Conservation (phyloP, 2,113 vertebrate species). For the Poeciliopsis retropinna region DNA sequence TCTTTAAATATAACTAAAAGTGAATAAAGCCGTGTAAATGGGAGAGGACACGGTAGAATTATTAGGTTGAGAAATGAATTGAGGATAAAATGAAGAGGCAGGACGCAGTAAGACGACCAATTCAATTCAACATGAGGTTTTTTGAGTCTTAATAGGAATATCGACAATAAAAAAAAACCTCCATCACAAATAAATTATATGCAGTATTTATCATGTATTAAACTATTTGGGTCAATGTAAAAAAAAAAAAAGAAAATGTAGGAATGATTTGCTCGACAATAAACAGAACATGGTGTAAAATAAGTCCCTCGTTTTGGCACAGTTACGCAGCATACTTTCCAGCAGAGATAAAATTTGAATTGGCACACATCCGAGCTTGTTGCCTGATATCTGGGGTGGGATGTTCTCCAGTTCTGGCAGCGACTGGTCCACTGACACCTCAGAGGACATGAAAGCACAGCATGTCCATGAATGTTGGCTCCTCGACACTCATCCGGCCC, state of each 20-base stretch:
- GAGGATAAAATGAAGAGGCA: not conserved
- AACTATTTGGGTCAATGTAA: not conserved
- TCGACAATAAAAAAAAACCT: not conserved
- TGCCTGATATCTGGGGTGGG: conserved; percentile 36
- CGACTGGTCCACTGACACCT: conserved; percentile 28
- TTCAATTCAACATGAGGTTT: not conserved
- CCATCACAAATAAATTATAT: not conserved
- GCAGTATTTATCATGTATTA: not conserved
- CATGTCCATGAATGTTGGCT: conserved; percentile 24
- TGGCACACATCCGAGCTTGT: conserved; percentile 16
- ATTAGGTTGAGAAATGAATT: not conserved
- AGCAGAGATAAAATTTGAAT: conserved; percentile 38
- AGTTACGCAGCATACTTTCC: conserved; percentile 8
- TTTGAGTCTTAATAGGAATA: not conserved
- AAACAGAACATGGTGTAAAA: conserved; percentile 10
- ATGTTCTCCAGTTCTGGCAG: conserved; percentile 41
- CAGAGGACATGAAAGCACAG: conserved; percentile 31
- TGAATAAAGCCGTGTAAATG: not conserved
- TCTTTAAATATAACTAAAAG: not conserved
- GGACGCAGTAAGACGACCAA: not conserved
- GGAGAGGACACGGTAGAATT: not conserved
- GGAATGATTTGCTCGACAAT: conserved; percentile 8
- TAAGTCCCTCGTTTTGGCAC: conserved; percentile 38
- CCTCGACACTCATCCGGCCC: not conserved
- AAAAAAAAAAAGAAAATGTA: not conserved